phyloP scores from a whole-genome alignment of 1,140 invertebrate genomes.

The Chelonus insularis region DNA sequence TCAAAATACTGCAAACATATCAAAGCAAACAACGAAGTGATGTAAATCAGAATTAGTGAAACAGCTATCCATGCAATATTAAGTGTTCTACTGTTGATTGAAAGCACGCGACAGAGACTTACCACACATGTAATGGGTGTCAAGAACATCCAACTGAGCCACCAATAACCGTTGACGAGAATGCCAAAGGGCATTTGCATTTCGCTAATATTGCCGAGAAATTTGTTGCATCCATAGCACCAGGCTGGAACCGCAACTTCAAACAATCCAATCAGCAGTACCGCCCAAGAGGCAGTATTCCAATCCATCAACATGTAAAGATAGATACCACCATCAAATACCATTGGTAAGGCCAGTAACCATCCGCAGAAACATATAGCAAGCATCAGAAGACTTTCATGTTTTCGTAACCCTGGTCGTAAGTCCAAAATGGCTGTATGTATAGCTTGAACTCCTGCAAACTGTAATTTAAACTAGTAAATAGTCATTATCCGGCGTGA shows the following conservation, averaged over 20 bases:
- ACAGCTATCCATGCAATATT: background rate
- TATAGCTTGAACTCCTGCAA: slow-evolving; percentile 80
- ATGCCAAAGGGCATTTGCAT: slow-evolving; percentile 65
- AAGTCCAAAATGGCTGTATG: slow-evolving; percentile 75
- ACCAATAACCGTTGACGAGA: slow-evolving; percentile 62
- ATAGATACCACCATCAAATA: slow-evolving; percentile 73
- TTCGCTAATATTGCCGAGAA: slow-evolving; percentile 60
- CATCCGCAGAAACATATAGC: slow-evolving; percentile 67
- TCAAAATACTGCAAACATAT: background rate
- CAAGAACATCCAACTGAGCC: slow-evolving; percentile 61
- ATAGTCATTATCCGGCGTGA: background rate
- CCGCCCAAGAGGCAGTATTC: slow-evolving; percentile 83
- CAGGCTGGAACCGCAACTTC: slow-evolving; percentile 72
- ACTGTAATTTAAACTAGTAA: slow-evolving; percentile 51
- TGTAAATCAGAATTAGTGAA: too few species aligned
- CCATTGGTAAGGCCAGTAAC: slow-evolving; percentile 70
- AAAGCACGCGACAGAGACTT: slow-evolving; percentile 29
- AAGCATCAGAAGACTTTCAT: slow-evolving; percentile 65
- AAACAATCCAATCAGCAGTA: slow-evolving; percentile 73
- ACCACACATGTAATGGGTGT: slow-evolving; percentile 63
- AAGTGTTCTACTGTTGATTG: background rate
- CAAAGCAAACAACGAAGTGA: too few species aligned
- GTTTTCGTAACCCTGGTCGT: slow-evolving; percentile 67
- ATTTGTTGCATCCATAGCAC: slow-evolving; percentile 71
- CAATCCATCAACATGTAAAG: slow-evolving; percentile 78